Evolutionary conservation across 2,113 vertebrate genomes (phyloP).

Genomic region (Macaca nemestrina): DNA sequence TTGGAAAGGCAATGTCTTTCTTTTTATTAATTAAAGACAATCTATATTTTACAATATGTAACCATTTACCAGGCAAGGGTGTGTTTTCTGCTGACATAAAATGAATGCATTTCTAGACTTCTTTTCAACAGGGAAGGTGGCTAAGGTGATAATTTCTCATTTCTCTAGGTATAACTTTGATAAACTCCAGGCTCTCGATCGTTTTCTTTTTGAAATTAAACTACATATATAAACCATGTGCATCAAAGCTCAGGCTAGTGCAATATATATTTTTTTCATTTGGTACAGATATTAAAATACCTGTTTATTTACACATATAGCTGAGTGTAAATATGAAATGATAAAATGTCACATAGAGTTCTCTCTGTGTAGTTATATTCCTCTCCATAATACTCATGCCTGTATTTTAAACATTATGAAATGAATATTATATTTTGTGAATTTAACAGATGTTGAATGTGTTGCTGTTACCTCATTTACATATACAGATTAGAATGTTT

Average conservation of each 20-base stretch:
- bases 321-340: constrained; percentile 58
- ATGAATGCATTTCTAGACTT: constrained; percentile 18
- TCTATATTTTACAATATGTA: constrained; percentile 8
- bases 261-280: constrained; percentile 64
- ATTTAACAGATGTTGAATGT: constrained; percentile 65
- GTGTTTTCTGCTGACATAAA: constrained; percentile 29
- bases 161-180: constrained; percentile 49
- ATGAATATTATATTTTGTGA: constrained; percentile 41
- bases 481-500: constrained; percentile 66
- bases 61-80: background rate
- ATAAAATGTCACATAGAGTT: constrained; percentile 40
- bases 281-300: constrained; percentile 68
- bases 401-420: constrained; percentile 6
- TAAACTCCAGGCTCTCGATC: constrained; percentile 36
- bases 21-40: constrained; percentile 73
- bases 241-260: constrained; percentile 46
- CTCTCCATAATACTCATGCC: background rate
- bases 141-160: constrained; percentile 51
- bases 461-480: constrained; percentile 62
- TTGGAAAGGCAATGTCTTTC: constrained; percentile 68
- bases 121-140: background rate
- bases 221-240: constrained; percentile 14
- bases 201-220: constrained; percentile 69
- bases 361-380: constrained; percentile 21
- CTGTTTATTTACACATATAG: constrained; percentile 69